Evolutionary conservation across 2,888 invertebrate species (phyloP).

Genomic region (Noctua janthina): DNA sequence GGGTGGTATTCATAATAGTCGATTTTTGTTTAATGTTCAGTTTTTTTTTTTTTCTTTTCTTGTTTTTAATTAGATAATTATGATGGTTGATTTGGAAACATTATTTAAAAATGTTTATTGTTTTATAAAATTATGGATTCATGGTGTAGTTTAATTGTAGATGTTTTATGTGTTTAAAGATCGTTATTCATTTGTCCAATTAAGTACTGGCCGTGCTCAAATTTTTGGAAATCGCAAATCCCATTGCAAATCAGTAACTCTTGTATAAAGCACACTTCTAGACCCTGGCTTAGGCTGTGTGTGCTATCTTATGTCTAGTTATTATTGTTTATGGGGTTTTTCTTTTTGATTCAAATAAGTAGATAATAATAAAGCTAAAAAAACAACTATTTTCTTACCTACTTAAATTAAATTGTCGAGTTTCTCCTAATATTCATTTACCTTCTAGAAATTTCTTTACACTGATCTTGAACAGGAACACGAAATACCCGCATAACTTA

Average conservation of each 20-base stretch:
- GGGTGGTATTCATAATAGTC: constrained; percentile 70
- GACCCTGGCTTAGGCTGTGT: not conserved
- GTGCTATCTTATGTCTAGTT: not conserved
- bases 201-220: not conserved
- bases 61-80: constrained; percentile 31
- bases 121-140: not conserved
- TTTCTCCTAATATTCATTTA: no score
- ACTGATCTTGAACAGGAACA: not conserved
- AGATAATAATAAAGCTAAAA: not conserved
- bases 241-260: not conserved
- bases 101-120: not conserved
- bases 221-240: not conserved
- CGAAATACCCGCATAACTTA: not conserved
- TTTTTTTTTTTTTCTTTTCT: constrained; percentile 38
- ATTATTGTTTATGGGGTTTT: not conserved
- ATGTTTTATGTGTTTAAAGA: not conserved
- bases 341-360: not conserved
- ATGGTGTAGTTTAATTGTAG: not conserved
- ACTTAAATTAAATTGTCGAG: not conserved
- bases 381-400: not conserved
- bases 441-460: not conserved
- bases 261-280: not conserved
- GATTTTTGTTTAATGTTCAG: constrained; percentile 54
- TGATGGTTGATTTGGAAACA: not conserved
- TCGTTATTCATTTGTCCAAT: not conserved